Evolutionary conservation across 2,888 invertebrate genomes (phyloP).

Genomic region (Sarcophaga caerulescens): DNA sequence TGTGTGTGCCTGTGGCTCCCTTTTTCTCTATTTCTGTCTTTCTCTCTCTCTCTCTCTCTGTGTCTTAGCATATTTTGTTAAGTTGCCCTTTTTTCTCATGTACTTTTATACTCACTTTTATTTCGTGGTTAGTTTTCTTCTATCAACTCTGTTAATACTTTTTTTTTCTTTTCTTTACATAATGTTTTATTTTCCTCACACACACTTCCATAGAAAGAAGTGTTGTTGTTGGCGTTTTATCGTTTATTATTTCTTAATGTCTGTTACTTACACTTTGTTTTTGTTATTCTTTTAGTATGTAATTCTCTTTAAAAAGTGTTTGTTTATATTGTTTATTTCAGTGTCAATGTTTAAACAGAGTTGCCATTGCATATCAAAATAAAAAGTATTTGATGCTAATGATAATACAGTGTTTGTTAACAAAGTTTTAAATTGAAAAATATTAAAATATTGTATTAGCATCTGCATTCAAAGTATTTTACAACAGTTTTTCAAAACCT

Average conservation of each 20-base stretch:
- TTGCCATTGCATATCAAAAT: constrained; percentile 39
- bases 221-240: neutral
- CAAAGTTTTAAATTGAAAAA: no score
- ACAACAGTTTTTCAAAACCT: no score
- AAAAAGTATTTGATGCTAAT: neutral
- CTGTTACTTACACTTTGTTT: constrained; percentile 21
- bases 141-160: constrained; percentile 32
- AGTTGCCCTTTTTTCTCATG: constrained; percentile 32
- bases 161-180: constrained; percentile 15
- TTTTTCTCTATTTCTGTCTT: no score
- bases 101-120: constrained; percentile 34
- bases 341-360: constrained; percentile 63
- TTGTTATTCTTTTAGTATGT: constrained; percentile 16
- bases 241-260: constrained; percentile 15
- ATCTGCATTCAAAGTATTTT: no score
- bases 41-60: neutral
- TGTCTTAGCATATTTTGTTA: constrained; percentile 5
- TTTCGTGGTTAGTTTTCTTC: constrained; percentile 37
- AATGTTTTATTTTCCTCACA: neutral
- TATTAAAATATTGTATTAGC: no score
- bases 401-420: neutral
- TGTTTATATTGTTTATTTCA: constrained; percentile 50
- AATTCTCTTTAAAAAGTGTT: constrained; percentile 37
- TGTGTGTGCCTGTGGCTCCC: neutral
- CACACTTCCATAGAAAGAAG: neutral